Conservation (phyloP, 2,113 vertebrate species). For the Aegithalos caudatus region DNA sequence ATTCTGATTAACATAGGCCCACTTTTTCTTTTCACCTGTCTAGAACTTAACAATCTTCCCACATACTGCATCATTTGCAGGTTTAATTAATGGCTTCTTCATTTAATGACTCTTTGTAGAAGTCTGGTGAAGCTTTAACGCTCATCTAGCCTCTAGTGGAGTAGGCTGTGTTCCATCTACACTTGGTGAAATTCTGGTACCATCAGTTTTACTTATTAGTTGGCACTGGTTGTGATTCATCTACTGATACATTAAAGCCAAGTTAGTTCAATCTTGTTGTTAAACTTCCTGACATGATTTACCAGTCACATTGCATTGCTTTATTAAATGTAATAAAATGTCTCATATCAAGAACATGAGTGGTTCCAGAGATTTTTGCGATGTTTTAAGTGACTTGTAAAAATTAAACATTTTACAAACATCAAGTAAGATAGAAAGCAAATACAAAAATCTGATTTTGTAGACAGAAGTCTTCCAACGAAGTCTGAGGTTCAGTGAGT, state of each 20-base stretch:
- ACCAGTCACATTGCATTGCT: not conserved
- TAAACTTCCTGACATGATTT: not conserved
- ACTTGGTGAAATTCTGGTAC: not conserved
- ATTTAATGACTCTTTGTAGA: not conserved
- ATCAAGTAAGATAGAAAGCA: not conserved
- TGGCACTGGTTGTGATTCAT: not conserved
- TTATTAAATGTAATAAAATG: not conserved
- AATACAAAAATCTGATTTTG: not conserved
- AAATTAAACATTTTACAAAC: not conserved
- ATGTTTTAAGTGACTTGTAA: not conserved
- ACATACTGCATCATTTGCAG: not conserved
- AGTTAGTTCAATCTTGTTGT: not conserved
- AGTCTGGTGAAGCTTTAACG: not conserved
- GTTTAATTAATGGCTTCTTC: conserved; percentile 39
- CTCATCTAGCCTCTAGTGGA: not conserved
- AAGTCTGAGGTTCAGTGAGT: not conserved
- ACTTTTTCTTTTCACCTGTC: not conserved
- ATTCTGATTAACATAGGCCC: not conserved
- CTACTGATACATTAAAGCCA: not conserved
- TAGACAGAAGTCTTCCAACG: not conserved
- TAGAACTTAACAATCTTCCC: not conserved
- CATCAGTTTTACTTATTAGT: not conserved
- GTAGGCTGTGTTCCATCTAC: not conserved
- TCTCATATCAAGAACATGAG: not conserved
- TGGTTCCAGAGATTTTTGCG: not conserved